A percentile compares a stretch with the other conserved stretches of the same genome.
These are phyloP conservation scores for Fissipunctia ypsillon DNA, from an alignment of 2,888 invertebrate genomes.

Conservation along the genomic window DNA sequence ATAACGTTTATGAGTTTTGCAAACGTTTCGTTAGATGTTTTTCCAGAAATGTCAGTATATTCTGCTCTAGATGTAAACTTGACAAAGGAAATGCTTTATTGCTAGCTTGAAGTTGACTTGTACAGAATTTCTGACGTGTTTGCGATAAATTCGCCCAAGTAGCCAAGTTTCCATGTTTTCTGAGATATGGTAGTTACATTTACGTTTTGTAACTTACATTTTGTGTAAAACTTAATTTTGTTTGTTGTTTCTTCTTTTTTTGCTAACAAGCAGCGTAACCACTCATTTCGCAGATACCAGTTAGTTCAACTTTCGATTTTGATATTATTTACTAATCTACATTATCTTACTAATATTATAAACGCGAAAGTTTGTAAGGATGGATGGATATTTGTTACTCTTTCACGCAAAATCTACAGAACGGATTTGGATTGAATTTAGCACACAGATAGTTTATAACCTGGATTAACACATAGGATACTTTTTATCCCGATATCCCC, in stretches of 20 bases:
- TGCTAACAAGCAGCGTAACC: neutral
- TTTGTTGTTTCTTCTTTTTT: neutral
- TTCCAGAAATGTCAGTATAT: constrained; percentile 4
- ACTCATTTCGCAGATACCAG: neutral
- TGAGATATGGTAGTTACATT: neutral
- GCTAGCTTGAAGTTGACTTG: constrained; percentile 5
- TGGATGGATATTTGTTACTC: too few relatives aligned
- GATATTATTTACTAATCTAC: neutral
- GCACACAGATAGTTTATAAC: too few relatives aligned
- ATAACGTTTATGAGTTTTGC: constrained; percentile 34
- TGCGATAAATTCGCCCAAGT: neutral
- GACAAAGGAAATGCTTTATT: constrained; percentile 5
- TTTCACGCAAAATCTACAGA: too few relatives aligned
- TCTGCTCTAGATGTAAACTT: constrained; percentile 18
- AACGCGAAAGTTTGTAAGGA: too few relatives aligned
- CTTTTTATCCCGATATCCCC: too few relatives aligned
- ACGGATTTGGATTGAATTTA: too few relatives aligned
- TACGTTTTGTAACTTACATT: neutral
- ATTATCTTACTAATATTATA: too few relatives aligned
- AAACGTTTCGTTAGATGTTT: constrained; percentile 10
- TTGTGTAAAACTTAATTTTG: neutral
- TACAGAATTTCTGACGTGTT: neutral
- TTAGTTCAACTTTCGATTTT: neutral
- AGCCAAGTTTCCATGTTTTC: neutral
- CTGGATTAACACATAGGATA: too few relatives aligned